Evolutionary conservation across 2,888 invertebrate species (phyloP).

Genomic region (Sinhomidia bicolor): DNA sequence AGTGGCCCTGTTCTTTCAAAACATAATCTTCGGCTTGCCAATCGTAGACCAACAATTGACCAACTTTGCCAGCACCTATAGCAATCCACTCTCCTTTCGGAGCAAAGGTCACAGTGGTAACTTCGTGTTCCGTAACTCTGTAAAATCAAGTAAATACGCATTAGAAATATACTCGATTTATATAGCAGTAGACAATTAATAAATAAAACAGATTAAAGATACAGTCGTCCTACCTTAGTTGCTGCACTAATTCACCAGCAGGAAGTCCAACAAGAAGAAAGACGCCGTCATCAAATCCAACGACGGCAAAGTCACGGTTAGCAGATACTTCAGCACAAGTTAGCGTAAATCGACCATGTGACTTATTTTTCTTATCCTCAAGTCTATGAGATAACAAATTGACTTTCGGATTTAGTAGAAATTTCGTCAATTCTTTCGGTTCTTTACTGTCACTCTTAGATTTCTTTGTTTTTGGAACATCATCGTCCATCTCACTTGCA

Average conservation of each 20-base stretch:
- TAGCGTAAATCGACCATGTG: conserved; percentile 83
- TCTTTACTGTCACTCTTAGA: neutral
- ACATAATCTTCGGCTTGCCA: conserved; percentile 99
- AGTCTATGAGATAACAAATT: conserved; percentile 6
- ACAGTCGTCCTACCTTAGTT: conserved; percentile 85
- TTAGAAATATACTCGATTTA: no score
- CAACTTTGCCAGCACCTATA: conserved; percentile 92
- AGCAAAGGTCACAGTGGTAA: conserved; percentile 92
- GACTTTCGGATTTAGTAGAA: conserved; percentile 27
- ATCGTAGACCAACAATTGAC: conserved; percentile 98
- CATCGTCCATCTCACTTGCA: conserved; percentile 63
- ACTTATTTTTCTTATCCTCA: conserved; percentile 83
- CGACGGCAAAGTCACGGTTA: conserved; percentile 90
- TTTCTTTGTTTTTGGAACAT: conserved; percentile 62
- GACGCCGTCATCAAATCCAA: conserved; percentile 94
- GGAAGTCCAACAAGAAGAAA: conserved; percentile 98
- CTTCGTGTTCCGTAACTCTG: conserved; percentile 92
- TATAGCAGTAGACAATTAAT: no score
- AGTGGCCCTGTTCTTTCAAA: conserved; percentile 98
- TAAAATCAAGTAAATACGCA: no score
- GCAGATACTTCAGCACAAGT: conserved; percentile 93
- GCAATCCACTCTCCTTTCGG: conserved; percentile 97
- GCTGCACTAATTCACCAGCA: conserved; percentile 95
- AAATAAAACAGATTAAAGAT: no score
- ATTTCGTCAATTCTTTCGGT: conserved; percentile 55